phyloP scores from a whole-genome alignment of 2,113 vertebrate genomes.

The Psittacula cyanocephala region DNA sequence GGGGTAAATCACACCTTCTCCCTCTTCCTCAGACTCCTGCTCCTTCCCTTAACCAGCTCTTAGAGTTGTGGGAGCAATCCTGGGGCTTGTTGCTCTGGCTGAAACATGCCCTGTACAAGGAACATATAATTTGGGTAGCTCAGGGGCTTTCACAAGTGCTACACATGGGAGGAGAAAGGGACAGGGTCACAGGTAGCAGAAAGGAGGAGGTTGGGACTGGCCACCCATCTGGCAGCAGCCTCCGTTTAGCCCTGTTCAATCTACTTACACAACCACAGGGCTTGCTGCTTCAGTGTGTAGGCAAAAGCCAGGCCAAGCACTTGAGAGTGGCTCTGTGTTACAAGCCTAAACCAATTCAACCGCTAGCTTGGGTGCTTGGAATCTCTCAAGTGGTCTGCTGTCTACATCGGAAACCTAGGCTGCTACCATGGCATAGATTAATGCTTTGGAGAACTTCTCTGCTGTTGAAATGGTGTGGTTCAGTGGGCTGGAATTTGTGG shows the following conservation, averaged over 20 bases:
- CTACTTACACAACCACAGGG: background rate
- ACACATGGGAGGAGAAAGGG: background rate
- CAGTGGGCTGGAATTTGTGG: background rate
- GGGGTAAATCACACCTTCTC: background rate
- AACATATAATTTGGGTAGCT: background rate
- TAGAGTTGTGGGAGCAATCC: background rate
- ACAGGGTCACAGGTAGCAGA: background rate
- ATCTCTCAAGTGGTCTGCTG: background rate
- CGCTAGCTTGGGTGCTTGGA: background rate
- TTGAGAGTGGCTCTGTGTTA: background rate
- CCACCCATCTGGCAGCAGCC: background rate
- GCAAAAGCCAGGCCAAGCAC: background rate
- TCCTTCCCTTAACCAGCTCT: background rate
- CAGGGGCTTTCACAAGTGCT: background rate
- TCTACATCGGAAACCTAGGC: fast-evolving
- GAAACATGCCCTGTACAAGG: background rate
- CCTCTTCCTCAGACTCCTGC: background rate
- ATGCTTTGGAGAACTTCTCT: background rate
- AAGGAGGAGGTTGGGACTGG: background rate
- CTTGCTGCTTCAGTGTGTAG: background rate
- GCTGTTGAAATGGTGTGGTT: background rate
- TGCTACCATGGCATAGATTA: background rate
- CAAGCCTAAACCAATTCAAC: background rate
- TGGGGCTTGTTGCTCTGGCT: background rate
- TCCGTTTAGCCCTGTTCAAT: background rate